Conservation (phyloP, 2,888 invertebrate genomes). For the Lepidocyrtoides sp. region DNA sequence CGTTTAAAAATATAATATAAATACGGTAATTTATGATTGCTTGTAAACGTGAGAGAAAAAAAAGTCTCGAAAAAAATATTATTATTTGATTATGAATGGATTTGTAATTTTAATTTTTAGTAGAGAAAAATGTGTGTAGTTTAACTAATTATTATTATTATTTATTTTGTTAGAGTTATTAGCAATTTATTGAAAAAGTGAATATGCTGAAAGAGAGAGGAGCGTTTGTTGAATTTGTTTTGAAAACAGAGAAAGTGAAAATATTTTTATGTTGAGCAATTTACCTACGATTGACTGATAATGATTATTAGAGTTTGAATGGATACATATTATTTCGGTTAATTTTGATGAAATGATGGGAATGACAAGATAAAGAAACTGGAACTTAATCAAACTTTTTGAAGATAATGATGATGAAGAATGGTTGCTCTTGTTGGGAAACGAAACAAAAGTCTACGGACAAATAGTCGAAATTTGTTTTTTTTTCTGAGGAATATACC, state of each 20-base stretch:
- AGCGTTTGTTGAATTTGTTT: neutral
- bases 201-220: neutral
- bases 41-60: no score
- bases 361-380: no score
- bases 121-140: neutral
- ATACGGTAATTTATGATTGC: no score
- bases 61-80: no score
- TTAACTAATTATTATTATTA: neutral
- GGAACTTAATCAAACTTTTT: neutral
- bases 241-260: neutral
- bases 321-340: neutral
- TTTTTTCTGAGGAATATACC: no score
- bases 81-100: no score
- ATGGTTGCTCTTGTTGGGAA: neutral
- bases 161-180: neutral
- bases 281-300: conserved; percentile 28
- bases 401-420: neutral
- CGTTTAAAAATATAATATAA: neutral
- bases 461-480: no score
- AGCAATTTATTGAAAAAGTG: neutral
- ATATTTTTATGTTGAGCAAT: conserved; percentile 13
- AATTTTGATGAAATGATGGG: neutral
- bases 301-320: conserved; percentile 1
- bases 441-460: no score
- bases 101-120: no score